Percentiles rank a stretch among this genome's conserved stretches.
Evolutionary conservation across 2,797 vertebrate species (phyloP).

Genomic region (Sorex maritimensis): DNA sequence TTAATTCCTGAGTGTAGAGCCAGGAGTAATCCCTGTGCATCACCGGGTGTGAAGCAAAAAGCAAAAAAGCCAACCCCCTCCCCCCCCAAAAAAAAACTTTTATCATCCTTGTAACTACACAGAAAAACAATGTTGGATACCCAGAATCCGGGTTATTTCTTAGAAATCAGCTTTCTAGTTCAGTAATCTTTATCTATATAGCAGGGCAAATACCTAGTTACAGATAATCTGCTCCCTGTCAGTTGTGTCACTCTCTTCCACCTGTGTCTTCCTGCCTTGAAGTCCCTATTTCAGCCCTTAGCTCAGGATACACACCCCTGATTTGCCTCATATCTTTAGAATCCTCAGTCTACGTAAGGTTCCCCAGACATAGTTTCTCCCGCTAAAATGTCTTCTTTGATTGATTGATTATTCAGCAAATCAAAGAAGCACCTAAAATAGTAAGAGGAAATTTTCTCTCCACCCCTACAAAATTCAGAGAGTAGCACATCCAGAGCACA

Average conservation of each 20-base stretch:
- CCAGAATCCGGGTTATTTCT: neutral
- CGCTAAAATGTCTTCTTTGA: neutral
- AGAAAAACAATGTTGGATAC: neutral
- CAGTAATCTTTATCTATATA: neutral
- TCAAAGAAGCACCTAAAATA: neutral
- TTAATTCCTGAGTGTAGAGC: no score
- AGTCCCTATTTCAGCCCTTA: neutral
- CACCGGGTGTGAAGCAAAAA: no score
- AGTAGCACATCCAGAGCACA: neutral
- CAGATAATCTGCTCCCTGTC: neutral
- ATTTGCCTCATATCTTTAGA: neutral
- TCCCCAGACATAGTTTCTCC: neutral
- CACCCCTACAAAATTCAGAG: neutral
- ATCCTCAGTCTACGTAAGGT: neutral
- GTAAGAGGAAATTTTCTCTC: neutral
- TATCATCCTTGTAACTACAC: neutral
- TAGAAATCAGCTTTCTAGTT: neutral
- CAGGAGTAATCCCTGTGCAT: no score
- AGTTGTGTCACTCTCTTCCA: neutral
- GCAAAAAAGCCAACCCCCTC: no score
- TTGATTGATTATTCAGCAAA: neutral
- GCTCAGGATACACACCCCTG: neutral
- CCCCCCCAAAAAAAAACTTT: neutral
- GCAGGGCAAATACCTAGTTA: neutral
- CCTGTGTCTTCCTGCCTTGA: neutral